Percentiles rank a stretch among this genome's conserved stretches.
These are phyloP conservation scores for Leucoraja erinaceus DNA, from an alignment of 2,113 vertebrate genomes.

Conservation along the genomic window DNA sequence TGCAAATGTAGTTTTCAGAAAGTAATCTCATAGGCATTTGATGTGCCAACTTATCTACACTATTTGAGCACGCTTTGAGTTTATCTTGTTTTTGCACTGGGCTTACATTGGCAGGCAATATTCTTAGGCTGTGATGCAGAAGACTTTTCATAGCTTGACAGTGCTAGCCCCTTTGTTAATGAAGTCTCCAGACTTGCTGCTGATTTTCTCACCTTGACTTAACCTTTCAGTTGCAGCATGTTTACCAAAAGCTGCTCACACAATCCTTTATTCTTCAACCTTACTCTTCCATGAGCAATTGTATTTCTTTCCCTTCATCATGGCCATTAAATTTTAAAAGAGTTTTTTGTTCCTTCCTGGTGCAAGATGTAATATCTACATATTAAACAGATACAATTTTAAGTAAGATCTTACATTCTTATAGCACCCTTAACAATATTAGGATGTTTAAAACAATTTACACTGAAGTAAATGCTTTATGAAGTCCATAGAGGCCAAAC, in stretches of 20 bases:
- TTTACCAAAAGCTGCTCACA: background rate
- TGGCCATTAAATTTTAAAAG: background rate
- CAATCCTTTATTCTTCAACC: background rate
- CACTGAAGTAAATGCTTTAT: background rate
- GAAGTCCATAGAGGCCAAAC: background rate
- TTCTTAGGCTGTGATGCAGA: slow-evolving; percentile 1
- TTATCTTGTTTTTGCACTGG: slow-evolving; percentile 23
- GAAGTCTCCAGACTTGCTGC: background rate
- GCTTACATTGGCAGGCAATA: slow-evolving; percentile 6
- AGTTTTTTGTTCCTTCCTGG: background rate
- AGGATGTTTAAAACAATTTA: background rate
- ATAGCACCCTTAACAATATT: background rate
- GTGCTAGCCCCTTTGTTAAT: background rate
- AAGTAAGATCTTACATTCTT: background rate
- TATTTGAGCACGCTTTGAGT: slow-evolving; percentile 3
- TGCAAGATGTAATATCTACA: background rate
- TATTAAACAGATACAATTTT: background rate
- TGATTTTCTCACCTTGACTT: background rate
- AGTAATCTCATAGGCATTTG: slow-evolving; percentile 34
- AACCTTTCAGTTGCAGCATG: background rate
- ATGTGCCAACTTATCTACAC: slow-evolving; percentile 7
- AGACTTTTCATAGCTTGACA: background rate
- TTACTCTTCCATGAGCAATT: background rate
- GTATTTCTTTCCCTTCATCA: background rate
- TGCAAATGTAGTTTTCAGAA: background rate